Evolutionary conservation across 2,888 invertebrate genomes (phyloP), one percentile per base, ranked within the genome.

Genomic region (Pristionchus maxplancki): DNA sequence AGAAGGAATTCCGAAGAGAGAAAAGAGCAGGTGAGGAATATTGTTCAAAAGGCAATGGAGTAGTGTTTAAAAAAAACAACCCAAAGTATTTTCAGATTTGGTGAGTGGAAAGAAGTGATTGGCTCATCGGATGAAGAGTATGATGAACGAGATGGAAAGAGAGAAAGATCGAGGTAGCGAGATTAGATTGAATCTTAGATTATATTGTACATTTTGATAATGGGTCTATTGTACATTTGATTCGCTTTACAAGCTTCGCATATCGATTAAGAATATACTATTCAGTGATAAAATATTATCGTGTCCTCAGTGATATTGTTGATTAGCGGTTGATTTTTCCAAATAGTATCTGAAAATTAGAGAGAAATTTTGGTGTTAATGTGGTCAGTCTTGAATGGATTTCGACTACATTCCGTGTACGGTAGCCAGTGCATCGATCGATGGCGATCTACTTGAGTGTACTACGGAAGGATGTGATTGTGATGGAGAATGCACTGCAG

Each of bases 241-340:
- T 28, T 78, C 28, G 44, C 44, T 78, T 78, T 48, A 34, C 15
- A 44, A 8, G 1, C 5, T 78, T 34, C 48, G n/a, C 78, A 78
- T 78, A 44, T 78, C 48, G 17, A 44, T 44, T 78, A 34, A 28
- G 34, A 78, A 34, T n/a, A 24, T 13, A n/a, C n/a, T 40, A 1
- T 98, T 98, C 95, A 95, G 98, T 78, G 97, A 97, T 40, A 31
- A 58, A 71, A 31, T 64, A 37, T 24, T 17, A 24, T 37, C 44
- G 44, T 5, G 31, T 62, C 6, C 37, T 40, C 20, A 20, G 6
- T 37, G 71, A 1, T 71, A 28, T 6, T 37, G 71, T 64, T 74
- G 24, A 9, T 28, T 28, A 48, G 40, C 2, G 78, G 78, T 78
- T 44, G 40, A 34, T 28, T 34, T 58, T 24, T 34, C 84, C 50